phyloP scores from a whole-genome alignment of 2,113 vertebrate genomes.

The Phyllopteryx taeniolatus region DNA sequence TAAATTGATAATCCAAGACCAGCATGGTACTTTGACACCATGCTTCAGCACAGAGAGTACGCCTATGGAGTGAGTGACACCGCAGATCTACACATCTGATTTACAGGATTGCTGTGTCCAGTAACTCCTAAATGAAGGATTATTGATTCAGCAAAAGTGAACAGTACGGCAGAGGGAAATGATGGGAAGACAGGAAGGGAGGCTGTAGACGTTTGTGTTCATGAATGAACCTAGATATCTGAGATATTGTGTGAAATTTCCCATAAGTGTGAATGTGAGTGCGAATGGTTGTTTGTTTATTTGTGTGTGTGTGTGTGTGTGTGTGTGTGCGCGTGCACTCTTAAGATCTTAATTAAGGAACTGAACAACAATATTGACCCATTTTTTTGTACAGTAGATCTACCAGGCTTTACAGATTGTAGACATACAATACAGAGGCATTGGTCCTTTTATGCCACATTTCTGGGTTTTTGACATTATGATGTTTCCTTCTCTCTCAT shows the following conservation, averaged over 20 bases:
- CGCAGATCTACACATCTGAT: constrained; percentile 21
- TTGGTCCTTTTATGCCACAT: neutral
- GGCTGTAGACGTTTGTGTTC: constrained; percentile 40
- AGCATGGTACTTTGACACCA: constrained; percentile 19
- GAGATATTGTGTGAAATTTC: constrained; percentile 41
- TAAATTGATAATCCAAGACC: constrained; percentile 26
- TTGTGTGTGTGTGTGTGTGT: too few species aligned
- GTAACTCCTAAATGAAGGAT: constrained; percentile 31
- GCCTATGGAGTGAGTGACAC: constrained; percentile 5
- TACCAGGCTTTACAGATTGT: constrained; percentile 11
- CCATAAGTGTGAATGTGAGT: too few species aligned
- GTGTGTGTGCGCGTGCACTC: neutral
- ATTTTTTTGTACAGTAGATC: constrained; percentile 27
- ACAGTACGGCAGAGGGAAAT: neutral
- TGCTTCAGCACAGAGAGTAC: constrained; percentile 22
- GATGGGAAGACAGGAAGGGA: neutral
- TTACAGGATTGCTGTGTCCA: constrained; percentile 2
- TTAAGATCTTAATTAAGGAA: constrained; percentile 39
- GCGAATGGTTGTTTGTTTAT: too few species aligned
- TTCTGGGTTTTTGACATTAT: neutral
- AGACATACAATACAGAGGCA: neutral
- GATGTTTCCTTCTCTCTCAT: constrained; percentile 33
- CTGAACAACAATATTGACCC: constrained; percentile 41
- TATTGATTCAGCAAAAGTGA: constrained; percentile 24
- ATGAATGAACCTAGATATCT: constrained; percentile 58